Percentiles rank a stretch among this genome's conserved stretches.
phyloP scores from a whole-genome alignment of 1,140 invertebrate species.

The Ceratina japonica region DNA sequence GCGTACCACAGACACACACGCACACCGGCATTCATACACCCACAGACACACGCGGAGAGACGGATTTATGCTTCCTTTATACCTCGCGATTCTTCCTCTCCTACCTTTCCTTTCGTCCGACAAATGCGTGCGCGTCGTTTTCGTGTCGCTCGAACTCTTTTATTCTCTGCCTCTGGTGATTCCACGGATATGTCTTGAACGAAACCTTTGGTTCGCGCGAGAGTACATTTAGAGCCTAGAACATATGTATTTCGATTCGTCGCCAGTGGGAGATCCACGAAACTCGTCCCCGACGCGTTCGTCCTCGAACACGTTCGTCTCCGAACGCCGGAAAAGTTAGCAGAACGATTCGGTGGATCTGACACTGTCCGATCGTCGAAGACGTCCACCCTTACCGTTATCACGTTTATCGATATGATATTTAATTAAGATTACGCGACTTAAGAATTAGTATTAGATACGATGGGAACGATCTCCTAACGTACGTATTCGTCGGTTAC shows the following conservation, averaged over 20 bases:
- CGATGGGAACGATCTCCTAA: slow-evolving; percentile 52
- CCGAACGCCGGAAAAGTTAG: too few species aligned
- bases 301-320: too few species aligned
- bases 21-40: background rate
- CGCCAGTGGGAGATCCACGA: slow-evolving; percentile 16
- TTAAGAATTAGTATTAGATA: slow-evolving; percentile 59
- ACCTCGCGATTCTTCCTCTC: too few species aligned
- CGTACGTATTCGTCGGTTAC: slow-evolving; percentile 35
- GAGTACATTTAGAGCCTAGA: slow-evolving; percentile 63
- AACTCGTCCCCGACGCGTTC: too few species aligned
- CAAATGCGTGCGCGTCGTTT: background rate
- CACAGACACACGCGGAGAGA: slow-evolving; percentile 23
- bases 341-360: background rate
- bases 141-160: background rate
- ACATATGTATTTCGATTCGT: slow-evolving; percentile 30
- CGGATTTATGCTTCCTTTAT: slow-evolving; percentile 30
- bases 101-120: too few species aligned
- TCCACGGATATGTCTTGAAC: slow-evolving; percentile 42
- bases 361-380: slow-evolving; percentile 25
- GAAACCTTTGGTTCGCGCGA: slow-evolving; percentile 14
- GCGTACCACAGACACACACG: background rate
- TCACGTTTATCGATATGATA: slow-evolving; percentile 55
- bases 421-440: slow-evolving; percentile 57
- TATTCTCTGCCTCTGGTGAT: background rate
- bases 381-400: slow-evolving; percentile 38